Base-by-base conservation (phyloP, 1,140 invertebrate species). In the Heliconius congener region DNA sequence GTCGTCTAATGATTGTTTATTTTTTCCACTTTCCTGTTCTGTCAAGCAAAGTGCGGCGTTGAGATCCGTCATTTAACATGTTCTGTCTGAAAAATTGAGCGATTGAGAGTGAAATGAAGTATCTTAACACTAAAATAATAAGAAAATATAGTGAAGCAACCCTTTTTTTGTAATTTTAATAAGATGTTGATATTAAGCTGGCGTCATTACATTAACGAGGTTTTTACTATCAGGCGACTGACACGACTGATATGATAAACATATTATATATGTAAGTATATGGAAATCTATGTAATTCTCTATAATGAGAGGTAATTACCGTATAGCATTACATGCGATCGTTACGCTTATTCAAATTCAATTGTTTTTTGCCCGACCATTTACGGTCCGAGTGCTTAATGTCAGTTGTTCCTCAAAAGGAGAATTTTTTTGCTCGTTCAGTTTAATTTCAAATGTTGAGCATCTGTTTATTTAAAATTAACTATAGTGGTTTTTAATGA, bases 181-280 rank as follows among this genome's bases (percentile, higher is more conserved):
- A 92, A 90, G 89, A 91, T 90, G 84, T 89, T 90, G 91, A 92
- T 91, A 93, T 91, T 89, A 92, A 88, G 83, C 83, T 42, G 83
- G 82, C 83, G 85, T 90, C 87, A 88, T 93, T 88, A 85, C 85
- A 89, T 91, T 89, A 91, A 93, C 88, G 89, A 91, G 90, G 86
- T 91, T 92, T 90, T 92, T 92, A 77, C 74, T 80, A 76, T 80
- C 72, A 34, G 77, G 72, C 55, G 71, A 81, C 57, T 50, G 55
- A 34, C 79, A 72, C 23, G 71, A 71, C 46, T 27, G 74, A 71
- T 77, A 77, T 23, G 75, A 78, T 73, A 66, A 66, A 23, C 60
- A 74, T 71, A 23, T 66, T 70, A 66, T 70, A 42, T 23, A 66
- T 66, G 39, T 66, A 46, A 16, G 6, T 55, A 55, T 55, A 55